A percentile compares a stretch with the other conserved stretches of the same genome.
These are phyloP conservation scores for Cepphus grylle DNA, from an alignment of 2,113 vertebrate species.

Conservation along the genomic window DNA sequence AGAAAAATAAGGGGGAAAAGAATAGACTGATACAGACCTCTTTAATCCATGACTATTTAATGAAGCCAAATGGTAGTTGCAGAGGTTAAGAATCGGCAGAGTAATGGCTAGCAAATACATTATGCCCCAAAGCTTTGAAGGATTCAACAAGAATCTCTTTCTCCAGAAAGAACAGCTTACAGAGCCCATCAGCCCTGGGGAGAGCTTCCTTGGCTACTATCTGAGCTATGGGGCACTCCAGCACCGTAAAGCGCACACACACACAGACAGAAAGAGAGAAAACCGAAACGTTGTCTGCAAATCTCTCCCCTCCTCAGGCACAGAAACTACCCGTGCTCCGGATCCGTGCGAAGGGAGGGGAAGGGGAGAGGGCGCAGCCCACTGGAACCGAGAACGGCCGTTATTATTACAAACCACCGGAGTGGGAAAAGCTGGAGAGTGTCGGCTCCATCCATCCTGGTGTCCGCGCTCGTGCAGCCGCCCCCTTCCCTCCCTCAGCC, in stretches of 20 bases:
- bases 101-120: not conserved
- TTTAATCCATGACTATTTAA: constrained; percentile 1
- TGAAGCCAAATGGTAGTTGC: not conserved
- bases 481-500: constrained; percentile 30
- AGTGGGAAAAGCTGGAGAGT: not conserved
- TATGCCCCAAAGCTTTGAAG: not conserved
- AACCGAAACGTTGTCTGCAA: not conserved
- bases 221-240: not conserved
- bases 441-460: not conserved
- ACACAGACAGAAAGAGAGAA: not conserved
- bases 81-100: not conserved
- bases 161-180: not conserved
- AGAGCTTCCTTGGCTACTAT: not conserved
- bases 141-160: not conserved
- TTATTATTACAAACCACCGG: not conserved
- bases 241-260: not conserved
- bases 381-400: not conserved
- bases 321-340: not conserved
- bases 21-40: not conserved
- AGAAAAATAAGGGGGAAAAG: not conserved
- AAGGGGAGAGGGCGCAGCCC: not conserved
- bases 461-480: not conserved
- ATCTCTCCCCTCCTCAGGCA: not conserved
- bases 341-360: not conserved
- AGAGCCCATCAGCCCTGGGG: not conserved